A percentile compares a stretch with the other conserved stretches of the same genome.
Conservation (phyloP, 2,888 invertebrate genomes). For the Argyra leucocephala region DNA sequence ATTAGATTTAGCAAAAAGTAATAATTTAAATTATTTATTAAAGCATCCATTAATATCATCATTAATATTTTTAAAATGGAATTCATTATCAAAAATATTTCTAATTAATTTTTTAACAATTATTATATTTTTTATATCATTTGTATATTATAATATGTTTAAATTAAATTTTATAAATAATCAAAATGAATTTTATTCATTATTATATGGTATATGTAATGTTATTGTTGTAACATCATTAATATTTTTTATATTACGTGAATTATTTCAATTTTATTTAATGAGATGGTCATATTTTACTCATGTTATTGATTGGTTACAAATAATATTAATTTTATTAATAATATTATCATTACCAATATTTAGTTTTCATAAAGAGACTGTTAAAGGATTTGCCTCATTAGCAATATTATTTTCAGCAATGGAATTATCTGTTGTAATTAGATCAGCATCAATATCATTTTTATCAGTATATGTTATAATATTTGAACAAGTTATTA, state of each 20-base stretch:
- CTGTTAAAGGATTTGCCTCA: neutral
- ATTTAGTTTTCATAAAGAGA: neutral
- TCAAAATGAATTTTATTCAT: neutral
- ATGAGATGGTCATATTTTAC: slow-evolving; percentile 4
- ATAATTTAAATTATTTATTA: slow-evolving; percentile 2
- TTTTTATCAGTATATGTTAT: neutral
- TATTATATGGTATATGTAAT: neutral
- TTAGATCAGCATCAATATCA: slow-evolving; percentile 1
- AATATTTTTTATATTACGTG: slow-evolving; percentile 6
- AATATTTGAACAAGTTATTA: neutral
- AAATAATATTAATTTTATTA: neutral
- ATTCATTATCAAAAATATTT: slow-evolving; percentile 6
- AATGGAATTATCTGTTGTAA: slow-evolving; percentile 1
- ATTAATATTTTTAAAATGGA: slow-evolving; percentile 1
- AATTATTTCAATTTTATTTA: slow-evolving; percentile 6
- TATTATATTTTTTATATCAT: neutral
- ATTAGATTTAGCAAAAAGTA: slow-evolving; percentile 1
- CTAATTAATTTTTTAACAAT: slow-evolving; percentile 1
- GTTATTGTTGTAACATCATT: neutral
- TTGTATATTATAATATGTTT: slow-evolving; percentile 4
- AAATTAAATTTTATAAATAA: neutral
- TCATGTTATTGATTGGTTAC: neutral
- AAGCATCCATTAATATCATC: slow-evolving; percentile 1
- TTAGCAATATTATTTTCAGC: slow-evolving; percentile 6
- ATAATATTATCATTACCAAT: neutral